Evolutionary conservation across 2,113 vertebrate species (phyloP), one percentile per base, ranked within the genome.

Genomic region (Guaruba guarouba): DNA sequence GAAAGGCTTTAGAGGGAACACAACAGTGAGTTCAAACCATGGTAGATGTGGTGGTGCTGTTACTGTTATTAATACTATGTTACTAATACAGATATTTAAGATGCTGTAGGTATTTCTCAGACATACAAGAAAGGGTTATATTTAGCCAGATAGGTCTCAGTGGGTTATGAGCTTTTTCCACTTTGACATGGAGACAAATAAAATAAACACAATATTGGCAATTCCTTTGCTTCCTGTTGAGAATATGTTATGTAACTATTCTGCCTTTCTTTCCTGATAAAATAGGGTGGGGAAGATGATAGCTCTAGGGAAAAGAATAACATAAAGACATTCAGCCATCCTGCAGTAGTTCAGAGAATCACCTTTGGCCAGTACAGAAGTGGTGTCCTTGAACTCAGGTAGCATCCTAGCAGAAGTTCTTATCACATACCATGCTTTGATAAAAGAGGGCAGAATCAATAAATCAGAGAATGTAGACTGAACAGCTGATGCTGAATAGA

Each of bases 391-490:
- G 73, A 85, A 82, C 52, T 92, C 48, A 8, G 0, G 6, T 28
- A 39, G 44, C 0, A 0, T 57, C 86, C 48, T 31, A 62, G 70
- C 57, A 57, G 8, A 67, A 61, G 49, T 63, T 62, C 74, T 88
- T 69, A 67, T 85, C 6, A 0, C 74, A 24, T 68, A 46, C 62
- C 39, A 10, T 62, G 10, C 62, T 71, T 43, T 49, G 84, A 79
- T 82, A 85, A 87, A 95, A 91, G n/a, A 59, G 71, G 77, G 62
- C 76, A 82, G 62, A 85, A 79, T 80, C 93, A 88, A 27, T 67
- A 87, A 88, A 49, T 62, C 37, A n/a, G 57, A 64, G n/a, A 73
- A 66, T 54, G 57, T 59, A 43, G 52, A 49, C 62, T 59, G 68
- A 70, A 64, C 41, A 84, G 61, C 55, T 88, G 79, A 68, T 90